Percentiles rank a stretch among this genome's conserved stretches.
Evolutionary conservation across 2,113 vertebrate species (phyloP).

Genomic region (Tychaedon coryphoeus): DNA sequence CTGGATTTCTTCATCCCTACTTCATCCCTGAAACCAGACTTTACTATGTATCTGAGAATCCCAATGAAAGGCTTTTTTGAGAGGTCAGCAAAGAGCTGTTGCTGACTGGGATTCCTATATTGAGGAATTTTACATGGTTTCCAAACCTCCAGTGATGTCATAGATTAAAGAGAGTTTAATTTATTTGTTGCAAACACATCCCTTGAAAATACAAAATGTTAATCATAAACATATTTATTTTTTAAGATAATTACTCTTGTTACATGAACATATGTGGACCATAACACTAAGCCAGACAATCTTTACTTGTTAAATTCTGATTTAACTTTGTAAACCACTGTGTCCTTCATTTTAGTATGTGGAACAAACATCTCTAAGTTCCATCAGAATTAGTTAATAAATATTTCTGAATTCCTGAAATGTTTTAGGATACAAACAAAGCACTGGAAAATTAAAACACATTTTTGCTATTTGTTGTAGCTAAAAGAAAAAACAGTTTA

Average conservation of each 20-base stretch:
- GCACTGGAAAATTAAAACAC: slow-evolving; percentile 31
- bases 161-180: neutral
- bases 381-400: slow-evolving; percentile 30
- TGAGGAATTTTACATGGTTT: neutral
- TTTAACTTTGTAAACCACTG: slow-evolving; percentile 16
- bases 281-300: slow-evolving; percentile 45
- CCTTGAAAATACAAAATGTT: slow-evolving; percentile 46
- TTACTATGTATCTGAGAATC: neutral
- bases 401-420: slow-evolving; percentile 45
- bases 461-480: slow-evolving; percentile 6
- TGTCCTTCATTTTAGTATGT: slow-evolving; percentile 58
- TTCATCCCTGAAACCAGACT: neutral
- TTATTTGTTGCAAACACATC: slow-evolving; percentile 34
- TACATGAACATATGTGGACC: slow-evolving; percentile 66
- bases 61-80: neutral
- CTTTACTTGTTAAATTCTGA: neutral
- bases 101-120: neutral
- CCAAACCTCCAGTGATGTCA: neutral
- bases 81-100: neutral
- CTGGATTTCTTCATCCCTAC: neutral
- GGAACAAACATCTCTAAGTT: slow-evolving; percentile 14
- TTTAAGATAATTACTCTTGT: slow-evolving; percentile 32
- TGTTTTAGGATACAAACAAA: slow-evolving; percentile 40
- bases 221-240: slow-evolving; percentile 61
- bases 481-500: neutral